phyloP scores from a whole-genome alignment of 2,113 vertebrate genomes.

The Cyphotilapia sp. region DNA sequence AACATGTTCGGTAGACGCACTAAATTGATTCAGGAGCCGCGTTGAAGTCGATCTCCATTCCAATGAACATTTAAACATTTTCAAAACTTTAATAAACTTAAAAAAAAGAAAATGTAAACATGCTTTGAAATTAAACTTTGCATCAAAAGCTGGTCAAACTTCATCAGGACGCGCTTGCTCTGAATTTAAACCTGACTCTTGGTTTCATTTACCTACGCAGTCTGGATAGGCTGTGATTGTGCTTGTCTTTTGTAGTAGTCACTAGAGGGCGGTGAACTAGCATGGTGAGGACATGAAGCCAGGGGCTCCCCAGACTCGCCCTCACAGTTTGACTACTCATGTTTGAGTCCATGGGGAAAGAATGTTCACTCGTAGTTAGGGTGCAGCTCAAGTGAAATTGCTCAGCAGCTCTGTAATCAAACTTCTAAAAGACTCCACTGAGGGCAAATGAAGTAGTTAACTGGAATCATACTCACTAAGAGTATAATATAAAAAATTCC shows the following conservation, averaged over 20 bases:
- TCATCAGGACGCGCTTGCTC: not conserved
- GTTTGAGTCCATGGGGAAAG: slow-evolving; percentile 44
- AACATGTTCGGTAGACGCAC: not conserved
- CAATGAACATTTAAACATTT: not conserved
- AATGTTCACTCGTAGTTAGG: slow-evolving; percentile 24
- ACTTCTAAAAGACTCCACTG: not conserved
- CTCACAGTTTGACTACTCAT: slow-evolving; percentile 15
- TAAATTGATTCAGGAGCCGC: not conserved
- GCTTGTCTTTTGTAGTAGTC: slow-evolving; percentile 45
- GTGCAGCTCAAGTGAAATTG: slow-evolving; percentile 14
- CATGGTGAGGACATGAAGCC: slow-evolving; percentile 26
- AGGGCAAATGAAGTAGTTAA: not conserved
- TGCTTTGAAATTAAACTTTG: not conserved
- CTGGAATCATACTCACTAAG: not conserved
- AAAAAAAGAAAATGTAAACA: not conserved
- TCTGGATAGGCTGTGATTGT: not conserved
- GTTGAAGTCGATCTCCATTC: not conserved
- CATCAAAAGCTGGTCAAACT: not conserved
- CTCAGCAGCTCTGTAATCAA: not conserved
- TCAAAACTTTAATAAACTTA: not conserved
- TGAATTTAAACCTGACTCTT: not conserved
- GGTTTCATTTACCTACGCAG: not conserved
- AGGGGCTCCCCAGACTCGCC: slow-evolving; percentile 14
- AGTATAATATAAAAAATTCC: not conserved
- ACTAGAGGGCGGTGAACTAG: slow-evolving; percentile 70